Base-by-base conservation (phyloP, 2,888 invertebrate genomes). In the Athetis lepigone region DNA sequence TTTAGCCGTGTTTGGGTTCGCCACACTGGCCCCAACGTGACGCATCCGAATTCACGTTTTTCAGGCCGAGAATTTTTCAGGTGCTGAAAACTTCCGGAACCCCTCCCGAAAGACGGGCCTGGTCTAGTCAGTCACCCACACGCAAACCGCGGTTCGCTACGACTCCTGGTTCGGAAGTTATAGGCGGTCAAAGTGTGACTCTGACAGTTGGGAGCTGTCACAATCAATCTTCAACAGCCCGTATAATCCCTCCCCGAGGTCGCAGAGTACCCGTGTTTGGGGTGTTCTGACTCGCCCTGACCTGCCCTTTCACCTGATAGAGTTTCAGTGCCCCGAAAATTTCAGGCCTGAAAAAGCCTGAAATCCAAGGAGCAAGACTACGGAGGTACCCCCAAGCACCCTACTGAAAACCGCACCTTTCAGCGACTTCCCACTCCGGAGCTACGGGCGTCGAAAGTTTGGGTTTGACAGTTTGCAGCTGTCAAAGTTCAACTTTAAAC, bases 51-150 rank as follows among this genome's bases (percentile, higher is more conserved):
- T n/a, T n/a, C n/a, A n/a, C n/a, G n/a, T n/a, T n/a, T n/a, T n/a
- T n/a, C 3, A 11, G 4, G 1, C 1, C 0, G 2, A 27, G 2
- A n/a, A n/a, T n/a, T n/a, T 40, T 42, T 54, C 54, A 54, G 33
- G n/a, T 11, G 7, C 3, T 6, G 23, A 54, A 54, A 54, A 5
- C 11, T 16, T 33, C 42, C 23, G 43, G 43, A 54, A 54, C 0
- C 2, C 0, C 0, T 1, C 1, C 0, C 3, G 1, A 1, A 5
- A 1, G 25, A 2, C 7, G 2, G 11, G 11, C 33, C 9, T 2
- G 11, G 3, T 3, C 6, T 11, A 3, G 33, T 6, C 43, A 0
- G 21, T 5, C 2, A 1, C 21, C 5, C 2, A 4, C 6, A 21
- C 33, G 33, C 6, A 43, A 54, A 33, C 21, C 43, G 29, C 6